These are phyloP conservation scores for Liparis tanakae DNA, from an alignment of 2,797 vertebrate species.

Conservation along the genomic window DNA sequence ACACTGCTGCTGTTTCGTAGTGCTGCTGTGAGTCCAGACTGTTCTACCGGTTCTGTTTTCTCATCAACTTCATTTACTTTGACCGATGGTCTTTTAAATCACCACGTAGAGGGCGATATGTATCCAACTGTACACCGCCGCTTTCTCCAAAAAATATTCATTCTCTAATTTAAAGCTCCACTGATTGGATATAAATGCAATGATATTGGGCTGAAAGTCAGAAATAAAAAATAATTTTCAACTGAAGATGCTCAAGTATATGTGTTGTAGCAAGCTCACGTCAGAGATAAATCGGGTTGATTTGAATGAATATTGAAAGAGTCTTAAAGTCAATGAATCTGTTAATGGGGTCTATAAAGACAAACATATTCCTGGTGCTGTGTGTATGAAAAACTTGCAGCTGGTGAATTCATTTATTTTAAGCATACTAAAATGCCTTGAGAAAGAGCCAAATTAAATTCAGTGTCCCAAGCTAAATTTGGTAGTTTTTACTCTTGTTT, in stretches of 20 bases:
- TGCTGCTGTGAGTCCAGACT: constrained; percentile 47
- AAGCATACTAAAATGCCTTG: constrained; percentile 39
- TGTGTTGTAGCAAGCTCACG: constrained; percentile 11
- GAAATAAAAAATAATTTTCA: constrained; percentile 41
- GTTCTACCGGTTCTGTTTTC: constrained; percentile 32
- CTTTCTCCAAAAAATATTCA: constrained; percentile 37
- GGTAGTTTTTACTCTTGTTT: constrained; percentile 37
- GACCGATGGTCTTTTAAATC: constrained; percentile 40
- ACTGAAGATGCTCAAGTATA: constrained; percentile 36
- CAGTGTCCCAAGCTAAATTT: constrained; percentile 43
- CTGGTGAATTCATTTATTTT: constrained; percentile 22
- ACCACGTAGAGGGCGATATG: constrained; percentile 52
- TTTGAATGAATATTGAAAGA: constrained; percentile 2
- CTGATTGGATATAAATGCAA: constrained; percentile 62
- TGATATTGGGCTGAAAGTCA: constrained; percentile 55
- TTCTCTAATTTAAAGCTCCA: constrained; percentile 58
- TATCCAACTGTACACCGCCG: constrained; percentile 39
- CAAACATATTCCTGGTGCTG: constrained; percentile 25
- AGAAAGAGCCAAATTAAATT: constrained; percentile 51
- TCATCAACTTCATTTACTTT: constrained; percentile 27
- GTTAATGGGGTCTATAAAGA: constrained; percentile 27
- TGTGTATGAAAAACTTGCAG: constrained; percentile 20
- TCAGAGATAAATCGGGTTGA: not conserved
- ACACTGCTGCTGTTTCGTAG: constrained; percentile 44
- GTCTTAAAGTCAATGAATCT: constrained; percentile 6